These are phyloP conservation scores for Calonectris borealis DNA, from an alignment of 2,113 vertebrate species.

Conservation along the genomic window DNA sequence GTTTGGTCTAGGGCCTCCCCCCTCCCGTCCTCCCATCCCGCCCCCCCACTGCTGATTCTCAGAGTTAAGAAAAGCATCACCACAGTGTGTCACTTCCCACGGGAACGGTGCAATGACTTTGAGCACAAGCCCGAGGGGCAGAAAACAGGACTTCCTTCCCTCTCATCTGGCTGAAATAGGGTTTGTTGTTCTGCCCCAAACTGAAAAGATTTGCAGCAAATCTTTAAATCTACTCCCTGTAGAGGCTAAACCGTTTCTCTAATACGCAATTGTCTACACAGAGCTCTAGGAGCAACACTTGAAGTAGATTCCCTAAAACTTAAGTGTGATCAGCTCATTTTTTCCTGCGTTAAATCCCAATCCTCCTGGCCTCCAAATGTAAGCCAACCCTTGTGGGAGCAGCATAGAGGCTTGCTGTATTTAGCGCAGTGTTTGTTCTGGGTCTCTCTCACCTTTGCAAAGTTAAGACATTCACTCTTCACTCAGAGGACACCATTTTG, in stretches of 20 bases:
- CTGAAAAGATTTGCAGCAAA: neutral
- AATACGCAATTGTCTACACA: neutral
- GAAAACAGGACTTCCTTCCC: neutral
- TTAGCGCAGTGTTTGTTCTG: neutral
- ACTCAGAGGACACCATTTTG: neutral
- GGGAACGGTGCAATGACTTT: neutral
- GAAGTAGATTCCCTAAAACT: neutral
- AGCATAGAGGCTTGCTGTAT: neutral
- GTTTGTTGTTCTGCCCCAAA: neutral
- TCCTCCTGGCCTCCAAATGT: neutral
- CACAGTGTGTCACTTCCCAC: neutral
- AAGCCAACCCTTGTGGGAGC: neutral
- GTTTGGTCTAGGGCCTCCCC: neutral
- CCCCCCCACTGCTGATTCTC: neutral
- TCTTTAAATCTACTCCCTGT: neutral
- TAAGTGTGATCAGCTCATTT: neutral
- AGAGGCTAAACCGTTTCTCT: neutral
- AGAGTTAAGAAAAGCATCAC: constrained; percentile 18
- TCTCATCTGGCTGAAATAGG: neutral
- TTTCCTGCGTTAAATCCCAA: neutral
- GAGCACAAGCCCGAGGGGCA: neutral
- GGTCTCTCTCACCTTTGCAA: neutral
- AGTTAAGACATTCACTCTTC: neutral
- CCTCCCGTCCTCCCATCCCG: too few relatives aligned
- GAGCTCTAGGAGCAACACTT: neutral